Conservation (phyloP, 2,113 vertebrate species). For the Tiliqua scincoides region DNA sequence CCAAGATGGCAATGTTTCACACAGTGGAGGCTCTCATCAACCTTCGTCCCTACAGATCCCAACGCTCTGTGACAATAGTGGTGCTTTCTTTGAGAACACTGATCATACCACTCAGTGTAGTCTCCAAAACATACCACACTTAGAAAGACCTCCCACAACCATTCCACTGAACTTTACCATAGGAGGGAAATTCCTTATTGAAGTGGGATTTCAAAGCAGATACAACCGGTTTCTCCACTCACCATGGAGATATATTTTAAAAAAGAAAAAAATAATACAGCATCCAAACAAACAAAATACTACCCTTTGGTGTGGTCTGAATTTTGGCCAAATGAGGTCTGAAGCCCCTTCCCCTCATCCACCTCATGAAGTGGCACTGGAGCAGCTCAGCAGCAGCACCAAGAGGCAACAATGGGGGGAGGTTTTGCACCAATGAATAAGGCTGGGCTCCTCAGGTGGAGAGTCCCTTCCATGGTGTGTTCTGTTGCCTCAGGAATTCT, state of each 20-base stretch:
- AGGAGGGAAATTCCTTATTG: background rate
- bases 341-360: background rate
- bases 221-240: background rate
- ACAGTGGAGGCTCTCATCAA: background rate
- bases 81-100: background rate
- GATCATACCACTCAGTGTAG: background rate
- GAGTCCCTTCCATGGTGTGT: background rate
- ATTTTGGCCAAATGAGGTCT: conserved; percentile 34
- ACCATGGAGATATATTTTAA: background rate
- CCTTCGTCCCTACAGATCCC: background rate
- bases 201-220: background rate
- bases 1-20: background rate
- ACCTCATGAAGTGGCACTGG: background rate
- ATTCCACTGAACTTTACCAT: background rate
- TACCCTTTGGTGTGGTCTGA: conserved; percentile 41
- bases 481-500: background rate
- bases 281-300: conserved; percentile 5
- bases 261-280: background rate
- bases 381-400: background rate
- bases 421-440: background rate
- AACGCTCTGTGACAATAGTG: background rate
- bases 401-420: background rate
- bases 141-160: background rate
- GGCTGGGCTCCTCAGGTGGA: background rate
- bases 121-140: background rate